phyloP scores from a whole-genome alignment of 2,888 invertebrate species.

The Synanthedon andrenaeformis region DNA sequence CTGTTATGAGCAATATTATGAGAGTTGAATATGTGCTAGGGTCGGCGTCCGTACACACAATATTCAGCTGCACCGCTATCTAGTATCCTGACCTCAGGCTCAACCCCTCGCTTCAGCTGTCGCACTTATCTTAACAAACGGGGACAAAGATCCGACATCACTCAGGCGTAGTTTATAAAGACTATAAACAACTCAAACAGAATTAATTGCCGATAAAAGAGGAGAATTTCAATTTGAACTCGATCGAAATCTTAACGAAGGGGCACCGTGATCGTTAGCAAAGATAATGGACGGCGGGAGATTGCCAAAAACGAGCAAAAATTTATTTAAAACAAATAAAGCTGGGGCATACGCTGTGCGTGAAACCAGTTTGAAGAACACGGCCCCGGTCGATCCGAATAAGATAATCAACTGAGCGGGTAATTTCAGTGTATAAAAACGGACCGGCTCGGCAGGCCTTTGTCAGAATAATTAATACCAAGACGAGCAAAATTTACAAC shows the following conservation, averaged over 20 bases:
- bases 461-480: constrained; percentile 49
- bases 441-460: constrained; percentile 30
- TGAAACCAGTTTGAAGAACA: constrained; percentile 45
- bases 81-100: constrained; percentile 48
- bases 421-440: constrained; percentile 56
- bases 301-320: constrained; percentile 67
- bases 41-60: constrained; percentile 46
- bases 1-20: too few relatives aligned
- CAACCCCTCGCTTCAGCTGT: constrained; percentile 39
- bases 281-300: constrained; percentile 52
- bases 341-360: constrained; percentile 43
- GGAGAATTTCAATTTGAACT: constrained; percentile 45
- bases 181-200: constrained; percentile 45
- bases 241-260: constrained; percentile 61
- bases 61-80: constrained; percentile 35
- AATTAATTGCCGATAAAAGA: constrained; percentile 41
- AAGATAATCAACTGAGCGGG: constrained; percentile 60
- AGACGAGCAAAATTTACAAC: constrained; percentile 27
- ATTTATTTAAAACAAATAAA: constrained; percentile 64
- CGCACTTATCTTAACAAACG: constrained; percentile 57
- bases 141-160: constrained; percentile 53
- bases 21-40: constrained; percentile 11
- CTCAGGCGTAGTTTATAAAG: constrained; percentile 28
- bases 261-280: constrained; percentile 52
- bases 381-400: constrained; percentile 45